phyloP scores from a whole-genome alignment of 2,113 vertebrate genomes.

The Gavia stellata region DNA sequence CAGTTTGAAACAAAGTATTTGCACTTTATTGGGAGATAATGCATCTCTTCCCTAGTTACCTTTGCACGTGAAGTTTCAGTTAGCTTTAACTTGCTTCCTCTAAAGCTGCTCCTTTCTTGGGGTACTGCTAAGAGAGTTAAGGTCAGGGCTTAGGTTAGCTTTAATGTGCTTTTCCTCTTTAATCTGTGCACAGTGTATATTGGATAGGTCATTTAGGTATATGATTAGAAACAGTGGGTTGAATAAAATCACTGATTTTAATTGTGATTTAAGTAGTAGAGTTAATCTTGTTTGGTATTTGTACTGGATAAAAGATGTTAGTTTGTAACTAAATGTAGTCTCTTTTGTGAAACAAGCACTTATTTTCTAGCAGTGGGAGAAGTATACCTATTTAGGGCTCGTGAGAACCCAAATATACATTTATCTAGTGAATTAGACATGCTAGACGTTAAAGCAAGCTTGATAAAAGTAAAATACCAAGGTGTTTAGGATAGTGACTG shows the following conservation, averaged over 20 bases:
- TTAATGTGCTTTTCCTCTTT: conserved; percentile 11
- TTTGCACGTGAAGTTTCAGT: background rate
- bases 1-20: background rate
- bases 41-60: background rate
- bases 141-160: conserved; percentile 28
- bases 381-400: background rate
- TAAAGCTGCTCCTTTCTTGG: background rate
- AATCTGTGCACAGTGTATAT: background rate
- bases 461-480: background rate
- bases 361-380: background rate
- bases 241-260: background rate
- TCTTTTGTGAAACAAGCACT: background rate
- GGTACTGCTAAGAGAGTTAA: background rate
- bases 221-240: background rate
- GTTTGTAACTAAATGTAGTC: background rate
- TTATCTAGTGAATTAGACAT: background rate
- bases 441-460: background rate
- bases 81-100: background rate
- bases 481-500: background rate
- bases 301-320: background rate
- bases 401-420: background rate
- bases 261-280: background rate
- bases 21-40: accelerated
- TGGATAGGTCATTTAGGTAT: background rate
- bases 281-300: background rate